phyloP scores from a whole-genome alignment of 2,113 vertebrate species.

The Chaetura pelagica region DNA sequence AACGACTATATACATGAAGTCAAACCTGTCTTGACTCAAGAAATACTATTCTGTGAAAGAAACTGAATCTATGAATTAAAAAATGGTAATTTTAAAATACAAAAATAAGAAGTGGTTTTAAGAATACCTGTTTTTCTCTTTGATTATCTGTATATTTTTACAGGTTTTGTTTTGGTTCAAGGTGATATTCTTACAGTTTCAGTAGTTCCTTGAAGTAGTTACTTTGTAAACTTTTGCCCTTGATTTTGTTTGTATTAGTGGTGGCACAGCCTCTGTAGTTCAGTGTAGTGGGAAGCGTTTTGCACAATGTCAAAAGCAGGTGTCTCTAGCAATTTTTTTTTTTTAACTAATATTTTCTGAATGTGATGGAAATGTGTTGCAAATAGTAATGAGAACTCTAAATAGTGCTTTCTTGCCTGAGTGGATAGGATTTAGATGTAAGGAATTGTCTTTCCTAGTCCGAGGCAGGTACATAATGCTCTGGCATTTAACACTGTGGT shows the following conservation, averaged over 20 bases:
- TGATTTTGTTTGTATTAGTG: background rate
- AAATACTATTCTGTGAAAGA: background rate
- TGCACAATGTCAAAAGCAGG: background rate
- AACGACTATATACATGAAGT: background rate
- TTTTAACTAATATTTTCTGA: background rate
- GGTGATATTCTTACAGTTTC: background rate
- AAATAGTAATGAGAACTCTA: background rate
- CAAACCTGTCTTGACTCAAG: background rate
- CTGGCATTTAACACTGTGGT: background rate
- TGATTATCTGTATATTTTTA: background rate
- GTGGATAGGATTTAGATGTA: background rate
- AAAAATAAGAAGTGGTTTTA: background rate
- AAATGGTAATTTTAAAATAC: background rate
- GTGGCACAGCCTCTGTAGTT: background rate
- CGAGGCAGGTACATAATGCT: background rate
- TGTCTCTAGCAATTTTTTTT: background rate
- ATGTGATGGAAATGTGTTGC: background rate
- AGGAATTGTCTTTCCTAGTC: background rate
- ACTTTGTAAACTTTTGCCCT: background rate
- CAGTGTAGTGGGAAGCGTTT: background rate
- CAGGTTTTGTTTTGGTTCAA: background rate
- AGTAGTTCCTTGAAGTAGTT: background rate
- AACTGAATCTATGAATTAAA: background rate
- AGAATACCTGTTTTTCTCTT: background rate
- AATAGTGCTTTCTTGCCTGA: background rate